A percentile compares a stretch with the other conserved stretches of the same genome.
Conservation (phyloP, 2,113 vertebrate species). For the Globicephala melas region DNA sequence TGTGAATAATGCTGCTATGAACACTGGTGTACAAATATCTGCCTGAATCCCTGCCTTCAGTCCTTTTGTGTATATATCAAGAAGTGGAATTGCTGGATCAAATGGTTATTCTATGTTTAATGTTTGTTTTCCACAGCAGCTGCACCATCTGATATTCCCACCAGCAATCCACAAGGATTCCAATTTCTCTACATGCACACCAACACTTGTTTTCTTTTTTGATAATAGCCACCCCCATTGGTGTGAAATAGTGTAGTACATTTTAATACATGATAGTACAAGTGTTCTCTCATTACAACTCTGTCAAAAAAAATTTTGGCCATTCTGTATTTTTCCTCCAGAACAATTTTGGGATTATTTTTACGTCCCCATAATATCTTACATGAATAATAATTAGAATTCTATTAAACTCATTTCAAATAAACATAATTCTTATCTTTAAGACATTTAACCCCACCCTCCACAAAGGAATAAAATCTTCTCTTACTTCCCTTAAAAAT, state of each 20-base stretch:
- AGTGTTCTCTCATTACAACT: neutral
- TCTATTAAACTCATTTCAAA: constrained; percentile 28
- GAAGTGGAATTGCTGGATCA: neutral
- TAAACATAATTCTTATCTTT: neutral
- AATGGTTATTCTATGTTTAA: neutral
- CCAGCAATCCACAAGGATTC: neutral
- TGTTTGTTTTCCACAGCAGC: neutral
- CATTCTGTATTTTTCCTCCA: neutral
- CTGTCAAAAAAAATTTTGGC: neutral
- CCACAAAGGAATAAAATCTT: neutral
- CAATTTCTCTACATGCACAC: neutral
- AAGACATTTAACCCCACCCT: neutral
- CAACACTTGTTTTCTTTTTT: neutral
- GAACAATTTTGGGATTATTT: neutral
- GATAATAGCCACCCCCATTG: neutral
- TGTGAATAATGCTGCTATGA: neutral
- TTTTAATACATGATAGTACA: neutral
- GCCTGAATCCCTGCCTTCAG: neutral
- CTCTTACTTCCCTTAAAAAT: neutral
- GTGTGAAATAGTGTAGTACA: neutral
- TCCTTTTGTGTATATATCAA: neutral
- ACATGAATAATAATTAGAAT: constrained; percentile 1
- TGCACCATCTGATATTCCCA: neutral
- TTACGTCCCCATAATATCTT: neutral
- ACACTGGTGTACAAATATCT: neutral